A percentile compares a stretch with the other conserved stretches of the same genome.
Evolutionary conservation across 1,140 invertebrate species (phyloP).

Genomic region (Zaprionus taronus): DNA sequence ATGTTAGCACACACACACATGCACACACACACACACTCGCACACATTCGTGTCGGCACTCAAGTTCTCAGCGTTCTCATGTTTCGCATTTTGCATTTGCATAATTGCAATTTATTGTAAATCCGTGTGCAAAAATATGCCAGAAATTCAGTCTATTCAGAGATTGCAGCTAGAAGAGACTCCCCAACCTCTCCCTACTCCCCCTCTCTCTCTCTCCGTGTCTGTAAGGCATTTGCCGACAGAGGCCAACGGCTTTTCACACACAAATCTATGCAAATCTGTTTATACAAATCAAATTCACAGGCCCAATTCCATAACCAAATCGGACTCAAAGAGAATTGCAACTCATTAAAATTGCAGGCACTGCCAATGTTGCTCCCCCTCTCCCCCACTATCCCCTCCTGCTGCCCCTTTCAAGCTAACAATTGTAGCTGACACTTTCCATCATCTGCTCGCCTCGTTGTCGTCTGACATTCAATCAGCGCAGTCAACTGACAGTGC

Average conservation of each 20-base stretch:
- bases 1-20: constrained; percentile 51
- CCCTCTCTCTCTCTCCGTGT: neutral
- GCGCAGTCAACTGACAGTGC: neutral
- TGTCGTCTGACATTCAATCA: constrained; percentile 14
- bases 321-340: neutral
- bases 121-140: constrained; percentile 72
- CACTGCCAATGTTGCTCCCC: neutral
- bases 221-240: constrained; percentile 53
- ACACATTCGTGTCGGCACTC: constrained; percentile 12
- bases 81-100: constrained; percentile 61
- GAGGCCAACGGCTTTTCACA: constrained; percentile 72
- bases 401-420: constrained; percentile 16
- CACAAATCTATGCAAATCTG: constrained; percentile 57
- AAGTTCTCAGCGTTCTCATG: constrained; percentile 4
- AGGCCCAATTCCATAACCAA: neutral
- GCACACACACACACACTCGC: neutral
- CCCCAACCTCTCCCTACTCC: neutral
- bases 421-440: constrained; percentile 50
- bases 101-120: constrained; percentile 82
- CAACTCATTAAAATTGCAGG: constrained; percentile 31
- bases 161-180: constrained; percentile 13
- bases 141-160: constrained; percentile 56
- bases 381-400: neutral
- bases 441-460: constrained; percentile 24
- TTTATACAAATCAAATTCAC: neutral